These are phyloP conservation scores for Corynorhinus townsendii DNA, from an alignment of 2,113 vertebrate genomes.

Conservation along the genomic window DNA sequence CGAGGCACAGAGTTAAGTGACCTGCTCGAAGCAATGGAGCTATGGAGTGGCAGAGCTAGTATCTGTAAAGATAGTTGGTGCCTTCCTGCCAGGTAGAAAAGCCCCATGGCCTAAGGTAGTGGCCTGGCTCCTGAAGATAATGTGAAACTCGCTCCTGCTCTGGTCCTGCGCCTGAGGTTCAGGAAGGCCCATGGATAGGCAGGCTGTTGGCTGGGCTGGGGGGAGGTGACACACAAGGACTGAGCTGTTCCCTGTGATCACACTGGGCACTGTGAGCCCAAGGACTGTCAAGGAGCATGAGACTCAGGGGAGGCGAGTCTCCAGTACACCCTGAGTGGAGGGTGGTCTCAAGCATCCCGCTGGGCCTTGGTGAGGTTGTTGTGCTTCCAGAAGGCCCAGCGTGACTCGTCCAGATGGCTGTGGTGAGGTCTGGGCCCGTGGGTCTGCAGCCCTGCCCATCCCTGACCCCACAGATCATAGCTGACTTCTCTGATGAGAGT, in stretches of 20 bases:
- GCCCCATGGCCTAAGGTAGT: background rate
- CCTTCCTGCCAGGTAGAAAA: background rate
- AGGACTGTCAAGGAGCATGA: rapidly evolving
- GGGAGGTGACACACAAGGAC: background rate
- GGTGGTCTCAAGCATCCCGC: background rate
- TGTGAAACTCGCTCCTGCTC: background rate
- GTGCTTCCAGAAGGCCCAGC: background rate
- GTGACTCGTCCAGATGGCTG: rapidly evolving
- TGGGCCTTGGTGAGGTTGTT: background rate
- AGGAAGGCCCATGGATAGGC: background rate
- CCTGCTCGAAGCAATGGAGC: background rate
- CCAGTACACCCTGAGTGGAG: background rate
- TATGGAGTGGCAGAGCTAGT: background rate
- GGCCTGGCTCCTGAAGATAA: background rate
- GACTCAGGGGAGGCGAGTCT: background rate
- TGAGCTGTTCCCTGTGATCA: no score
- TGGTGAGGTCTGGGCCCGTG: rapidly evolving
- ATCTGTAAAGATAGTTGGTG: background rate
- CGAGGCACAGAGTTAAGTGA: background rate
- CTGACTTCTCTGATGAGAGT: background rate
- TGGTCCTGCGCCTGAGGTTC: background rate
- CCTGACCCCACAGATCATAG: background rate
- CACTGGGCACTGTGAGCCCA: no score
- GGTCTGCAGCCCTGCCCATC: background rate
- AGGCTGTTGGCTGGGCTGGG: background rate